Percentiles rank a stretch among this genome's conserved stretches.
Conservation (phyloP, 64 coral and sea anemone genomes). For the Actinia tenebrosa region DNA sequence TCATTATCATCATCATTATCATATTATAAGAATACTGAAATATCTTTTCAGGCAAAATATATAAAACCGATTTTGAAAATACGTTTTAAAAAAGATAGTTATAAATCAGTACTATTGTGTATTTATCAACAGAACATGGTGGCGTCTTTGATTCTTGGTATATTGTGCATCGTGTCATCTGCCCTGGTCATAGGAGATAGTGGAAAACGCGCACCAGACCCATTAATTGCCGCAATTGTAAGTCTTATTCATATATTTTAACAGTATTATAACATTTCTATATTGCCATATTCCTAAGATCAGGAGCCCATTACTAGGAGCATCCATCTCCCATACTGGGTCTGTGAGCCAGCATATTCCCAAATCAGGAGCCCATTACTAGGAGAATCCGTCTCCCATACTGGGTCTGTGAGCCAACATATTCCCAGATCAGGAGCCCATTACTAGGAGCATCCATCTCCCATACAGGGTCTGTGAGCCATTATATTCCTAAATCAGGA, state of each 20-base stretch:
- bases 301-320: too few species aligned
- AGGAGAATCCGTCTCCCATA: background rate
- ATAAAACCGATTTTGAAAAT: too few species aligned
- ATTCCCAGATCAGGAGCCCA: background rate
- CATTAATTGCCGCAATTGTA: background rate
- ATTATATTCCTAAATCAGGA: background rate
- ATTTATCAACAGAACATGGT: background rate
- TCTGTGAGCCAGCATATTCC: too few species aligned
- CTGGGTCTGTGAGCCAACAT: background rate
- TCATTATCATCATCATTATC: too few species aligned
- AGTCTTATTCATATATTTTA: background rate
- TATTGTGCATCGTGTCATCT: conserved; percentile 20
- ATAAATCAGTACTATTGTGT: too few species aligned
- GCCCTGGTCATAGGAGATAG: background rate
- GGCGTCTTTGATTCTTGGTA: conserved; percentile 4
- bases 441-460: background rate
- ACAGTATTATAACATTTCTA: background rate
- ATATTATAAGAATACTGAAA: too few species aligned
- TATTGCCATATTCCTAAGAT: background rate
- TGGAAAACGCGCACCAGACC: background rate
- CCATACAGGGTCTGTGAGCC: background rate
- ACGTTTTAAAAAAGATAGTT: too few species aligned
- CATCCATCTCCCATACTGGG: background rate
- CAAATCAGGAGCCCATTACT: background rate
- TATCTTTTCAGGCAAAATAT: too few species aligned